phyloP scores from a whole-genome alignment of 2,797 vertebrate genomes.

The Microtus californicus region DNA sequence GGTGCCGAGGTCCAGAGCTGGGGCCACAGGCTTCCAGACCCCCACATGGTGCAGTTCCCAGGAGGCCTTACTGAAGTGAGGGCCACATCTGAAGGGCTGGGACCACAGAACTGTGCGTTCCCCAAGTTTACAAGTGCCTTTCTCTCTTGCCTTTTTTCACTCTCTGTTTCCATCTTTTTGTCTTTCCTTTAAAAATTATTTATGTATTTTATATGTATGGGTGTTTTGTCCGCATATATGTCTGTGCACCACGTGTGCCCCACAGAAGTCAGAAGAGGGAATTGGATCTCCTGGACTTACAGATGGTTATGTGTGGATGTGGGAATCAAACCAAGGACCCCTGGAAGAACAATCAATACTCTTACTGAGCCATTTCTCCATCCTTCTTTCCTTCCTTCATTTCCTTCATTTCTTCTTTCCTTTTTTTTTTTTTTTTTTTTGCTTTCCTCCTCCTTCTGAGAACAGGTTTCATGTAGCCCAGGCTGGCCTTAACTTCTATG shows the following conservation, averaged over 20 bases:
- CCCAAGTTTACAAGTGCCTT: not conserved
- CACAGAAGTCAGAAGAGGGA: not conserved
- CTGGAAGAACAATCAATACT: not conserved
- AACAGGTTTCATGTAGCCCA: not conserved
- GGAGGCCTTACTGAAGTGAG: not conserved
- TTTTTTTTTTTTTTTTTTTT: not conserved
- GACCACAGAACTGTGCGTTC: not conserved
- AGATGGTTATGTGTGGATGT: not conserved
- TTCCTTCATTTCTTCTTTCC: too few species aligned
- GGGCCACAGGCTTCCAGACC: not conserved
- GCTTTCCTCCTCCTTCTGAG: not conserved
- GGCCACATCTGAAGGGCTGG: not conserved
- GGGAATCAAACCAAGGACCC: not conserved
- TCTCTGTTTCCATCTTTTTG: not conserved
- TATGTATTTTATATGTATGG: not conserved
- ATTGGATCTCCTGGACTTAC: not conserved
- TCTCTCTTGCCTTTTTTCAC: not conserved
- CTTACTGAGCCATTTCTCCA: not conserved
- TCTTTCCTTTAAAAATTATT: not conserved
- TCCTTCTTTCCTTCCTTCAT: not conserved
- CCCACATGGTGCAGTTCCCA: not conserved
- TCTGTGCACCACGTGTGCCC: too few species aligned
- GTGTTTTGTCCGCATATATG: not conserved
- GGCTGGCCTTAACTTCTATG: not conserved
- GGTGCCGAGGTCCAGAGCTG: not conserved